Evolutionary conservation across 1,140 invertebrate species (phyloP).

Genomic region (Caenorhabditis latens): DNA sequence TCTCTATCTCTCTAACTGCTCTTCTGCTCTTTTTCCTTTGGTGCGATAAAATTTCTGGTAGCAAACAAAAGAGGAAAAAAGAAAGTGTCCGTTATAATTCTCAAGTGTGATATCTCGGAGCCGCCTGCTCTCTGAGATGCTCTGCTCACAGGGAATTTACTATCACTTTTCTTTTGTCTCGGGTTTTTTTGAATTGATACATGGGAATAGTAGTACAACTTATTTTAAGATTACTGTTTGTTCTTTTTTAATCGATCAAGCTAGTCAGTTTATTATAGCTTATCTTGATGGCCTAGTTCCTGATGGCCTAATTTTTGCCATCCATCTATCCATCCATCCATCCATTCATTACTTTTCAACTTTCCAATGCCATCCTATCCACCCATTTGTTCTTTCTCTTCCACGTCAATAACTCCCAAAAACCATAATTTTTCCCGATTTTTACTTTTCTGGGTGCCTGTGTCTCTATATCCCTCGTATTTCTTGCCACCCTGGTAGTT

Average conservation of each 20-base stretch:
- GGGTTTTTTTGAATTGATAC: background rate
- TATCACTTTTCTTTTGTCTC: background rate
- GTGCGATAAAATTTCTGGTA: background rate
- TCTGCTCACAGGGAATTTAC: background rate
- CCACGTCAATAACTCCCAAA: background rate
- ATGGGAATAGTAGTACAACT: background rate
- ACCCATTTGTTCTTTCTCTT: background rate
- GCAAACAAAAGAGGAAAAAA: background rate
- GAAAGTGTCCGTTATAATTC: background rate
- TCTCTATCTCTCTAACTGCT: background rate
- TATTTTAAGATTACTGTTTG: background rate
- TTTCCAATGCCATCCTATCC: conserved; percentile 16
- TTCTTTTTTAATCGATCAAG: too few species aligned
- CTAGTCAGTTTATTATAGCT: too few species aligned
- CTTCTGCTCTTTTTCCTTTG: background rate
- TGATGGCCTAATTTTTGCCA: too few species aligned
- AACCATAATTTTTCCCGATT: background rate
- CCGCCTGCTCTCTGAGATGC: background rate
- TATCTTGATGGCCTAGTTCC: too few species aligned
- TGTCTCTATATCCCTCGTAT: background rate
- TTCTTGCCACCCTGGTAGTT: background rate
- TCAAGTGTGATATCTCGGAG: background rate
- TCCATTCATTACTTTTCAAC: too few species aligned
- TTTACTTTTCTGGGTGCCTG: too few species aligned
- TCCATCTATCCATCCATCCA: too few species aligned